Percentiles rank a stretch among this genome's conserved stretches.
These are phyloP conservation scores for Harpagoxenus sublaevis DNA, from an alignment of 2,888 invertebrate species.

Conservation along the genomic window DNA sequence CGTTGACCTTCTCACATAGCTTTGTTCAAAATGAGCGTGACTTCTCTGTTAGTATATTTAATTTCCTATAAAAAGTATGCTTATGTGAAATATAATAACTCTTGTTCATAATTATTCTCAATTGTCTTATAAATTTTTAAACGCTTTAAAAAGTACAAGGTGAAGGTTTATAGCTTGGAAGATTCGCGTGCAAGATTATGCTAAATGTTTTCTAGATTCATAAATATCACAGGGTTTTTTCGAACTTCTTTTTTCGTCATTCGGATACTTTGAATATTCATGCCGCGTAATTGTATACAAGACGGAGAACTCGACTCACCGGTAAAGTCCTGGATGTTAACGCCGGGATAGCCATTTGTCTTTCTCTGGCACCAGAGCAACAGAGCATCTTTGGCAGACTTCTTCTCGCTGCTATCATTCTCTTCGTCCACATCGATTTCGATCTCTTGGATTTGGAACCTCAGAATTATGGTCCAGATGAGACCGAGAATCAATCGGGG, in stretches of 20 bases:
- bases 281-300: slow-evolving; percentile 16
- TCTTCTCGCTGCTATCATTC: slow-evolving; percentile 98
- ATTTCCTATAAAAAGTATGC: not conserved
- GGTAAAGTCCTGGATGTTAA: slow-evolving; percentile 95
- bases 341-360: slow-evolving; percentile 97
- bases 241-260: not conserved
- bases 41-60: not conserved
- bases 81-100: slow-evolving; percentile 15
- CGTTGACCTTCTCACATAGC: too few species aligned
- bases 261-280: slow-evolving; percentile 29
- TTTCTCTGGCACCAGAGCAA: slow-evolving; percentile 99
- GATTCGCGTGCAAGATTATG: not conserved
- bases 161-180: not conserved
- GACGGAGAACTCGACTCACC: slow-evolving; percentile 79
- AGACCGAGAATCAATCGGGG: slow-evolving; percentile 98
- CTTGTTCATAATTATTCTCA: not conserved
- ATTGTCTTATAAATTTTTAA: not conserved
- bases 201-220: slow-evolving; percentile 10
- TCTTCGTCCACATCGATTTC: slow-evolving; percentile 99
- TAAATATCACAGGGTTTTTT: not conserved
- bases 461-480: slow-evolving; percentile 99
- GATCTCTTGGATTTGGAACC: slow-evolving; percentile 99
- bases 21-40: too few species aligned
- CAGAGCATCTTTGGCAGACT: slow-evolving; percentile 99
- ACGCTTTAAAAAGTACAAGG: not conserved